Base-by-base conservation (phyloP, 1,140 invertebrate genomes). In the Amphibalanus amphitrite region DNA sequence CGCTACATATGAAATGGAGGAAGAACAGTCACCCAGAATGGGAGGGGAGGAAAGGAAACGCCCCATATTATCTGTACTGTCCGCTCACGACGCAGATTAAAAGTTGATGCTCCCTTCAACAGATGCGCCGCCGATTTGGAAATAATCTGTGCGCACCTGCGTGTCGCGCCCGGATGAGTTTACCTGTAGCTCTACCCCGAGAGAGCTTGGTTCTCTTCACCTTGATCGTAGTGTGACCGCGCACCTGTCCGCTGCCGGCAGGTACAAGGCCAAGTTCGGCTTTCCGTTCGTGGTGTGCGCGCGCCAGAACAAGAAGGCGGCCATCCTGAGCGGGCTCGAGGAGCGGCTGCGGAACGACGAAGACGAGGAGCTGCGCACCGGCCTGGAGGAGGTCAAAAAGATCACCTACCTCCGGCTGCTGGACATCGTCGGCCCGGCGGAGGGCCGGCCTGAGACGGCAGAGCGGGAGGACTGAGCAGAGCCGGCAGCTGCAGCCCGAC, bases 401-500 rank as follows among this genome's bases (percentile, higher is more conserved):
- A 89, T 89, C 72, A 84, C 84, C 76, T 82, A 79, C 72, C 76
- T 86, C 28, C 80, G 86, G 74, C 83, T 88, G 71, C 74, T 81
- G n/a, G 82, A 85, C 74, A 79, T 87, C 73, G 69, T 77, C 29
- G 38, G n/a, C 6, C 70, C n/a, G 73, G n/a, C 28, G n/a, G 70
- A 68, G 8, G 15, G 26, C 67, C 72, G 75, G 79, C 86, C 79
- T 89, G 86, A 13, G 90, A 90, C 15, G 88, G 90, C 77, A 89
- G 85, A 69, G 88, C 86, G 47, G 96, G 78, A 81, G 96, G 93
- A 38, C 91, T 84, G n/a, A 90, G 83, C 47, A 95, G 82, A 73
- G 86, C 86, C 75, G 91, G 82, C 67, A 82, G 83, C 0, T 89
- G 76, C 0, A 89, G 87, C 68, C 83, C 82, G 73, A 90, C 80